Percentiles rank a stretch among this genome's conserved stretches.
phyloP scores from a whole-genome alignment of 2,113 vertebrate species.

The Laticauda laticaudata region DNA sequence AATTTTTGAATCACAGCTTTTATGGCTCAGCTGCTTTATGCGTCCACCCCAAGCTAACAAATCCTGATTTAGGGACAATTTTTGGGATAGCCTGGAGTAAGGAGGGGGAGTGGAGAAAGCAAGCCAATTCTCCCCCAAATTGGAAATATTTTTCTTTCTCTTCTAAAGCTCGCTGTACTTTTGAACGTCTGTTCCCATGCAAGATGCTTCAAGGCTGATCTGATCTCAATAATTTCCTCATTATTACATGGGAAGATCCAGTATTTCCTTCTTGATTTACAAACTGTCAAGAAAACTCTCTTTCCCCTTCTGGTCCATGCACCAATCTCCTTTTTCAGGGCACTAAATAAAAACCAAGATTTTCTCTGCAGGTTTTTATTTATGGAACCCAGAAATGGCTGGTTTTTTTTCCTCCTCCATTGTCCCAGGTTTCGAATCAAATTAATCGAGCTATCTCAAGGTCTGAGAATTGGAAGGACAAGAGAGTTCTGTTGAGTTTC shows the following conservation, averaged over 20 bases:
- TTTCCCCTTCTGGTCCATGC: background rate
- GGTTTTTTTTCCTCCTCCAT: too few species aligned
- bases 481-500: background rate
- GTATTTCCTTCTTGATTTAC: background rate
- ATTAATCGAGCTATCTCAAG: background rate
- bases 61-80: background rate
- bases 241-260: background rate
- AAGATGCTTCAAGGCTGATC: background rate
- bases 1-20: background rate
- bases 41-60: background rate
- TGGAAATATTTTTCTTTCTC: background rate
- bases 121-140: background rate
- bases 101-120: background rate
- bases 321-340: background rate
- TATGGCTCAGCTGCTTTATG: background rate
- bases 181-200: background rate
- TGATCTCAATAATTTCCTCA: background rate
- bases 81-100: background rate
- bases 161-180: background rate
- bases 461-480: background rate
- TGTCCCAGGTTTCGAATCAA: background rate
- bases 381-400: background rate
- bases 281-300: background rate
- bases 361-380: background rate
- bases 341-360: background rate